Base-by-base conservation (phyloP, 1,140 invertebrate genomes). In the Camponotus floridanus region DNA sequence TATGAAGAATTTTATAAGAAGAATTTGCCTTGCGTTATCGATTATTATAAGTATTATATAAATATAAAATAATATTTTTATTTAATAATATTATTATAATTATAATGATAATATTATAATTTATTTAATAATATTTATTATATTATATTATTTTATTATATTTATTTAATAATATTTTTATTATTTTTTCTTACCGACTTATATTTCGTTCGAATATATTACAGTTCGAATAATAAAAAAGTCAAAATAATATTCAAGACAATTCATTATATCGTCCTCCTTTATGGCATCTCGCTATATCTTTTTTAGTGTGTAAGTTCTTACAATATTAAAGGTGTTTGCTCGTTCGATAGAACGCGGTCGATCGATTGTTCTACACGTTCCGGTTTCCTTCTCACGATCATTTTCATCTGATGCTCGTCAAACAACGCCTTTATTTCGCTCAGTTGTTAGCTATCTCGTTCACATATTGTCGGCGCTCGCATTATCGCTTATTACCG, bases 401-500 rank as follows among this genome's bases (percentile, higher is more conserved):
- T 83, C 39, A 55, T 62, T 83, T 61, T 62, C 79, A 62, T 74
- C 39, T 31, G 67, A 59, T 3, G 78, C 51, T 74, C 79, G 68
- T 83, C 79, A 73, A 55, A 26, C 55, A 55, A 26, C 36, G 55
- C 55, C 67, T 81, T 73, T 71, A 81, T 81, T 73, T 81, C 68
- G 26, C 42, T 51, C 26, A 18, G 15, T 51, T 61, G 55, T 81
- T 83, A 73, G n/a, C 45, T 74, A 83, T 83, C 68, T 74, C 15
- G 68, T 31, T 73, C 51, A 68, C 57, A 73, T 42, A 83, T 74
- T 48, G 55, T 62, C 39, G n/a, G 39, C 13, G 42, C 13, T 83
- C 55, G 39, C 36, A 83, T 83, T 73, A 83, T 83, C 79, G 79
- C 68, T 73, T 62, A 83, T 83, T 83, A 83, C 68, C 42, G 79